Evolutionary conservation across 1,140 invertebrate genomes (phyloP), one percentile per base, ranked within the genome.

Genomic region (Prorops nasuta): DNA sequence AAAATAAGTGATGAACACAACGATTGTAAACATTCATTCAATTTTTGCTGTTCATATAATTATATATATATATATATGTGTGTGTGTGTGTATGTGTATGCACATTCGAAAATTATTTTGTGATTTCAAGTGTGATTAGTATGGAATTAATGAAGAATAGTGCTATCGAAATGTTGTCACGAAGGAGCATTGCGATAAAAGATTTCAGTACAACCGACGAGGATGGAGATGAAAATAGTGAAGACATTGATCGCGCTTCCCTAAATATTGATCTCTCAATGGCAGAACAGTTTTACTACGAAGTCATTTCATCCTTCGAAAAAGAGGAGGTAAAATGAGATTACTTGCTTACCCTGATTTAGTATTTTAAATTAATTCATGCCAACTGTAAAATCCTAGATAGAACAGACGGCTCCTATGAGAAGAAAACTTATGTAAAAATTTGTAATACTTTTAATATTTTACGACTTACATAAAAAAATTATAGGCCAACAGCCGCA

Each of bases 261-360:
- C 54, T 72, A 34, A 74, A 73, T 60, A 68, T 73, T 56, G 66
- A 76, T 60, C 66, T 76, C 10, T 77, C 74, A 32, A 71, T 72
- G 69, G 70, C 67, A 16, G 75, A 77, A 49, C 61, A 76, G 46
- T 72, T 77, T 63, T 77, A 76, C 66, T 76, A 76, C 58, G 75
- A 77, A 58, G 67, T 77, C 55, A 74, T 77, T 45, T 76, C 74
- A 44, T 74, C 69, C 38, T 76, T 74, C 49, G 71, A 71, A 44
- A 67, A 69, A 46, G 72, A 73, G 44, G 69, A 75, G 72, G 72
- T 69, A 66, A 44, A 36, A 49, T 28, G 24, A 28, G 4, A 8
- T 36, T 36, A 10, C 14, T 36, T 8, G 15, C 14, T 36, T 61
- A 58, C 44, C 53, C 56, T n/a, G n/a, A n/a, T n/a, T n/a, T n/a